Evolutionary conservation across 2,888 invertebrate species (phyloP), one percentile per base, ranked within the genome.

Genomic region (Caenorhabditis japonica): DNA sequence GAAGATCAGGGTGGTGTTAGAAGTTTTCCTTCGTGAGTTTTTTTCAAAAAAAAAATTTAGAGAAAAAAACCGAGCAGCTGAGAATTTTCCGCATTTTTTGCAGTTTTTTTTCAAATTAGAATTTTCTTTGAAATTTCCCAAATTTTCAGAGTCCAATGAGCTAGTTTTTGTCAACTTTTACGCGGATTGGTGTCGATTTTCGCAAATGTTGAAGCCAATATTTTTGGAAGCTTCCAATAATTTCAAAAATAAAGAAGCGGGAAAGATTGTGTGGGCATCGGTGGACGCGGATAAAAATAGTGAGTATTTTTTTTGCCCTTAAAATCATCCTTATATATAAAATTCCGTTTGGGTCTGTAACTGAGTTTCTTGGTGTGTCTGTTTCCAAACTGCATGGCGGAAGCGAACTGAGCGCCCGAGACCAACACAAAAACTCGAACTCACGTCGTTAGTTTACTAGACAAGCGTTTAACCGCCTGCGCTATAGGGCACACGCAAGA

Each of bases 151-250:
- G 23, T 49, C 66, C 12, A 94, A 95, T 91, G 97, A 99, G 91
- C 90, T 99, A 89, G 96, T 97, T 75, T 94, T 99, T 89, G 92
- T 99, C 75, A 99, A 99, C 90, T 99, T 99, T 90, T 99, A 97
- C 90, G 99, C 99, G 30, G 97, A 99, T 88, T 99, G 99, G 99
- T 99, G 99, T 90, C 92, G 94, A 87, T 99, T 97, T 90, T 97
- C 97, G 90, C 97, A 94, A 89, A 92, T 95, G 90, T 90, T 99
- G 88, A 93, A 94, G 89, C 99, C 99, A 12, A 93, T 97, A 86
- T 99, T 95, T 89, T 94, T 95, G 88, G 95, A 97, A 89, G 94
- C 97, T 39, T 93, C 96, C 10, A 93, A 93, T 82, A 94, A 93
- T 90, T 92, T 97, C 56, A 53, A 73, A 89, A 86, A 87, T 49